Evolutionary conservation across 2,113 vertebrate genomes (phyloP).

Genomic region (Phoenicopterus ruber): DNA sequence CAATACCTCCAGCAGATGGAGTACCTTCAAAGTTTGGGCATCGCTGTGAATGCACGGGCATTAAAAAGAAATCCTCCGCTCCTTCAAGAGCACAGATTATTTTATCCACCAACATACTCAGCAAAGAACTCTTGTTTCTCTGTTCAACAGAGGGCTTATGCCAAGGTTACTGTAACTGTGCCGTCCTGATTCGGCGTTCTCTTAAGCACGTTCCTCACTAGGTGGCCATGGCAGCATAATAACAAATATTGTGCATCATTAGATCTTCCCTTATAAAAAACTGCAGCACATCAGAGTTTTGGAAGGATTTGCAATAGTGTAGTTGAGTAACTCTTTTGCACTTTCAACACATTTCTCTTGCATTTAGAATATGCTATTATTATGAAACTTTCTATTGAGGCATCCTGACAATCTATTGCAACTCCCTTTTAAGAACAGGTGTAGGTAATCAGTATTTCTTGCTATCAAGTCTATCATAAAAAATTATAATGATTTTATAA

Average conservation of each 20-base stretch:
- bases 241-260: conserved; percentile 18
- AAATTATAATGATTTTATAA: background rate
- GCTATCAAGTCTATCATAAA: background rate
- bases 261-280: background rate
- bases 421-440: background rate
- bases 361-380: background rate
- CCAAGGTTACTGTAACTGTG: background rate
- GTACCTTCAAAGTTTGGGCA: background rate
- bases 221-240: conserved; percentile 27
- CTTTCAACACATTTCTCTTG: background rate
- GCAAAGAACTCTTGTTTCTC: background rate
- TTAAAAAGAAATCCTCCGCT: background rate
- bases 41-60: background rate
- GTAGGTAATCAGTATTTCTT: background rate
- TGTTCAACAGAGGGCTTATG: background rate
- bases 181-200: background rate
- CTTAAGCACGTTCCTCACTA: background rate
- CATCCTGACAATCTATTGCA: background rate
- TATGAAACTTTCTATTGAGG: background rate
- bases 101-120: background rate
- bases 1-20: background rate
- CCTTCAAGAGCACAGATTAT: background rate
- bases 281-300: background rate
- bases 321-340: background rate
- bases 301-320: background rate